A percentile compares a stretch with the other conserved stretches of the same genome.
These are phyloP conservation scores for Epinephelus awoara DNA, from an alignment of 2,797 vertebrate genomes.

Conservation along the genomic window DNA sequence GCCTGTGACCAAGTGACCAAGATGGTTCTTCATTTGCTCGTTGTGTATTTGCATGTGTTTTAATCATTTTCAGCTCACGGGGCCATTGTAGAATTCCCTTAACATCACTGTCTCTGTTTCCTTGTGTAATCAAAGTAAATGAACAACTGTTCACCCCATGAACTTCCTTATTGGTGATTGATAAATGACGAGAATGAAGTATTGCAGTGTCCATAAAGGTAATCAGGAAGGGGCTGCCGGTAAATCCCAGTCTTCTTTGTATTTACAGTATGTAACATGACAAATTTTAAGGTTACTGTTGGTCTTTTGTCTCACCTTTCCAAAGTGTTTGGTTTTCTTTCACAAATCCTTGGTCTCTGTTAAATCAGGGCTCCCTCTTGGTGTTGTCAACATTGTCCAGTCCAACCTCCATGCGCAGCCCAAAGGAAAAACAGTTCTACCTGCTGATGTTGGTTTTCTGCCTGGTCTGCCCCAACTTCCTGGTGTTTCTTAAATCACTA, in stretches of 20 bases:
- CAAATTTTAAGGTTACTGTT: background rate
- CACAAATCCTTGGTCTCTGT: conserved; percentile 33
- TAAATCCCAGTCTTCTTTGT: background rate
- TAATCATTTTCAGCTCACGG: too few relatives aligned
- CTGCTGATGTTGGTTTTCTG: conserved; percentile 85
- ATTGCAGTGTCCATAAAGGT: background rate
- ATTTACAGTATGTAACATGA: background rate
- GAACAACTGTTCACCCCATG: background rate
- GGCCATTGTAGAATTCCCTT: too few relatives aligned
- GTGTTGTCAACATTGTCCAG: conserved; percentile 81
- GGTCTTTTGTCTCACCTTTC: background rate
- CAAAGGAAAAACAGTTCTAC: conserved; percentile 82
- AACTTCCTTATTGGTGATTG: conserved; percentile 17
- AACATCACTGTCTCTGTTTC: background rate
- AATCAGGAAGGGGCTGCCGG: background rate
- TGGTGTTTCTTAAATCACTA: conserved; percentile 86
- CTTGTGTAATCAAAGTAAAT: background rate
- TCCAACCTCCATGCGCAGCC: conserved; percentile 62
- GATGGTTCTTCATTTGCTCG: too few relatives aligned
- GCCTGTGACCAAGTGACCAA: too few relatives aligned
- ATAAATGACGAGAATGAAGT: conserved; percentile 1
- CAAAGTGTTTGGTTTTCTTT: background rate
- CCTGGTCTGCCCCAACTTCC: conserved; percentile 85
- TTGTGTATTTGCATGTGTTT: too few relatives aligned
- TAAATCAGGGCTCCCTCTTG: conserved; percentile 81